phyloP scores from a whole-genome alignment of 2,888 invertebrate species.

The Omphaloscelis lunosa region DNA sequence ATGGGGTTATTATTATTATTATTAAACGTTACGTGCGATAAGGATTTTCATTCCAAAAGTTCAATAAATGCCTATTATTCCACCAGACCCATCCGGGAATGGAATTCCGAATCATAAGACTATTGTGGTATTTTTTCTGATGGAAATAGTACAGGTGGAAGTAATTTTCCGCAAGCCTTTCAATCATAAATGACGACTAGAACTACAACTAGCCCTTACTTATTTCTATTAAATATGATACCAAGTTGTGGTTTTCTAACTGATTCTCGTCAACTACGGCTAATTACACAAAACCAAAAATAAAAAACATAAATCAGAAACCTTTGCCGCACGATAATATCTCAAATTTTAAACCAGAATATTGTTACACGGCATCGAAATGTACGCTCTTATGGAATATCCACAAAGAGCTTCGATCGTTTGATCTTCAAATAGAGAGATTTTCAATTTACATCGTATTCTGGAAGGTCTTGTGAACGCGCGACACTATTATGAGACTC shows the following conservation, averaged over 20 bases:
- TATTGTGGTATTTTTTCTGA: background rate
- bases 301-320: conserved; percentile 26
- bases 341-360: conserved; percentile 65
- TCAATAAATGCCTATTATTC: background rate
- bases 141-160: too few relatives aligned
- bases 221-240: background rate
- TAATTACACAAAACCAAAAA: background rate
- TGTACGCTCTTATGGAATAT: conserved; percentile 73
- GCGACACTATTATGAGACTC: conserved; percentile 60
- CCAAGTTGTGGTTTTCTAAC: background rate
- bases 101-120: background rate
- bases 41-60: background rate
- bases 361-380: conserved; percentile 66
- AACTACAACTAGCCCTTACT: background rate
- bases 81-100: too few relatives aligned
- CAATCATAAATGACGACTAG: too few relatives aligned
- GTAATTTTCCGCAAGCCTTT: too few relatives aligned
- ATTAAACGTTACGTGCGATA: too few relatives aligned
- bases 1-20: too few relatives aligned
- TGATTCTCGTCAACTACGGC: background rate
- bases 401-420: conserved; percentile 81
- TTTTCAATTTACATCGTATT: conserved; percentile 88
- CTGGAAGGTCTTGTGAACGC: conserved; percentile 60
- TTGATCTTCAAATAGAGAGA: conserved; percentile 87
- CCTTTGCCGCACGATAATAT: conserved; percentile 52